Base-by-base conservation (phyloP, 2,797 vertebrate genomes). In the Alosa sapidissima region DNA sequence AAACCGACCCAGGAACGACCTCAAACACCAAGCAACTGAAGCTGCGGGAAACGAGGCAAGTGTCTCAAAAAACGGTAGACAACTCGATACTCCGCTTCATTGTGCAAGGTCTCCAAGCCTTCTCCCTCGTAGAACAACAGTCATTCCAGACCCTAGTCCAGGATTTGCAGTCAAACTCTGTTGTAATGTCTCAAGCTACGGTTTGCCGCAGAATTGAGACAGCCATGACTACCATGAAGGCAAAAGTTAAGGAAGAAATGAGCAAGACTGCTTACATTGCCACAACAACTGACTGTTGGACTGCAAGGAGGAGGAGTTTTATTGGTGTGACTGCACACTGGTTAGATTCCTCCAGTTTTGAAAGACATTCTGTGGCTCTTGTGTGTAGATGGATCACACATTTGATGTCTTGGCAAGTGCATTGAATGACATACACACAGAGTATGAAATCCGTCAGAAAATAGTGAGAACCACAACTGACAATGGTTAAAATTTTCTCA, bases 261-360 rank as follows among this genome's bases (percentile, higher is more conserved):
- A 54, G 14, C 4, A 85, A 81, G 75, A 33, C 52, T 47, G 41
- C 24, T 2, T 81, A 47, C 81, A 82, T 81, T 48, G 81, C 58
- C 36, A 85, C 81, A 36, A 85, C 60, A 45, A 85, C 81, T 16
- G 84, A 82, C 28, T 85, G 68, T 81, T 84, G 83, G 83, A 58
- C 21, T 52, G 83, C 65, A 51, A 84, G 83, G 11, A 83, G 82
- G 51, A 75, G 65, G 28, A 49, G n/a, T 54, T 84, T 84, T 55
- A 55, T 55, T 16, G 54, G 13, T 19, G 54, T 55, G 54, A 55
- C 54, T 55, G 54, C 54, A 55, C 54, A 55, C 54, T 55, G 47
- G 68, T 21, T 75, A 45, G 83, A 75, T 54, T 28, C 62, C 1
- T 24, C 41, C 62, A 84, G n/a, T 41, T 52, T 84, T 24, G 24